phyloP scores from a whole-genome alignment of 2,888 invertebrate genomes.

The Orthosia incerta region DNA sequence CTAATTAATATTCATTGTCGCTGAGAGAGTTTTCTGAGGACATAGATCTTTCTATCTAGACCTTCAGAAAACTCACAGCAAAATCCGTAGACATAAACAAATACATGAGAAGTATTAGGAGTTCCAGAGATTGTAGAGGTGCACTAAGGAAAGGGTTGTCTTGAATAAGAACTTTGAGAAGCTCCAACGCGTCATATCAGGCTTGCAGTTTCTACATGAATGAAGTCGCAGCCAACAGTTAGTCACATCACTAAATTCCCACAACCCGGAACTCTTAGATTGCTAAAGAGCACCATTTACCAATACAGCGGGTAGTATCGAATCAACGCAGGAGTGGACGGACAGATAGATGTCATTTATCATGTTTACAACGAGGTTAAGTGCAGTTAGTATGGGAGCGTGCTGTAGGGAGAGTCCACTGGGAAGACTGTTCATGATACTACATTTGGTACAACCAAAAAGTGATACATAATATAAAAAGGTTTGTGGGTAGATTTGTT shows the following conservation, averaged over 20 bases:
- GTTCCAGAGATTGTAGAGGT: no score
- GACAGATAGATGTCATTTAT: conserved; percentile 53
- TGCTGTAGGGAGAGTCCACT: neutral
- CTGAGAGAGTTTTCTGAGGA: no score
- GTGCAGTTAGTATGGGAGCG: conserved; percentile 44
- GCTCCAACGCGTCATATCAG: neutral
- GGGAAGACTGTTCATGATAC: neutral
- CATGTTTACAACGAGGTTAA: conserved; percentile 54
- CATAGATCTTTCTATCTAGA: no score
- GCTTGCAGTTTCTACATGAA: neutral
- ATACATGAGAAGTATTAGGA: no score
- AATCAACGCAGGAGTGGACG: conserved; percentile 50
- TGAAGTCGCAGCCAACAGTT: neutral
- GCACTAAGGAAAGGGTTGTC: neutral
- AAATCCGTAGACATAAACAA: no score
- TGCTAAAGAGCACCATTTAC: conserved; percentile 45
- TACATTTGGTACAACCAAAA: no score
- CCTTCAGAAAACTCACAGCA: no score
- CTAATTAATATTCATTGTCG: no score
- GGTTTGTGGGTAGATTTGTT: no score
- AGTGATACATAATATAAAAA: no score
- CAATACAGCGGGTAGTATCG: conserved; percentile 36
- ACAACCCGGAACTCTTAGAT: conserved; percentile 39
- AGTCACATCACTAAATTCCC: conserved; percentile 16
- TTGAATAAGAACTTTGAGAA: neutral